A percentile compares a stretch with the other conserved stretches of the same genome.
phyloP scores from a whole-genome alignment of 2,113 vertebrate species.

The Gadus chalcogrammus region DNA sequence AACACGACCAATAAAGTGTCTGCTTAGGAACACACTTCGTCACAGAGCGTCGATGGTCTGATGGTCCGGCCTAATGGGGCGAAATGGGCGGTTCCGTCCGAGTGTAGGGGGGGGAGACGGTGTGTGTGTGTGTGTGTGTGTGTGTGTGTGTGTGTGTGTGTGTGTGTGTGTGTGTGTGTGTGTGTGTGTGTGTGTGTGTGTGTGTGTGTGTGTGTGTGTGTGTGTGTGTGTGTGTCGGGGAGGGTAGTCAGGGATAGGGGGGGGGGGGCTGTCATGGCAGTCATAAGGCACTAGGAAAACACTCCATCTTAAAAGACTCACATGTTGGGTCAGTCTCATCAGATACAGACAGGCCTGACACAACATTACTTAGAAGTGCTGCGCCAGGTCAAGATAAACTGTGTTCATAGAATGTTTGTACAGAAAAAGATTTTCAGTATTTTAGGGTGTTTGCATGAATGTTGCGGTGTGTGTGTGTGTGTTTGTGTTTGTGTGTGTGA shows the following conservation, averaged over 20 bases:
- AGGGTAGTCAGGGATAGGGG: no score
- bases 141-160: slow-evolving; percentile 9
- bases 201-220: slow-evolving; percentile 16
- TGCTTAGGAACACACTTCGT: slow-evolving; percentile 45
- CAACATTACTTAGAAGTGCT: no score
- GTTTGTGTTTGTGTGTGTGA: not conserved
- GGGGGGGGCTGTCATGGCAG: not conserved
- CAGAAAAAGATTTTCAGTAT: not conserved
- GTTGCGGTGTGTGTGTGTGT: not conserved
- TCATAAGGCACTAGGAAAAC: no score
- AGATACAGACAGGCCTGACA: no score
- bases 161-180: slow-evolving; percentile 7
- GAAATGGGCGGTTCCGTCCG: not conserved
- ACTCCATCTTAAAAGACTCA: no score
- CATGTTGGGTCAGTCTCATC: no score
- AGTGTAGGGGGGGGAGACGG: not conserved
- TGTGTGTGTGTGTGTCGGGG: not conserved
- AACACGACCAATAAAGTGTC: slow-evolving; percentile 72
- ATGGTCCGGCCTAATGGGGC: slow-evolving; percentile 38
- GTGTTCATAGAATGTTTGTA: no score
- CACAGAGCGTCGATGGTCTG: slow-evolving; percentile 40
- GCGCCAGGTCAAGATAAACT: no score
- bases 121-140: slow-evolving; percentile 8
- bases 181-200: no score
- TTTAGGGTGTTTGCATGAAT: not conserved